Evolutionary conservation across 2,888 invertebrate genomes (phyloP).

Genomic region (Drosophila birchii): DNA sequence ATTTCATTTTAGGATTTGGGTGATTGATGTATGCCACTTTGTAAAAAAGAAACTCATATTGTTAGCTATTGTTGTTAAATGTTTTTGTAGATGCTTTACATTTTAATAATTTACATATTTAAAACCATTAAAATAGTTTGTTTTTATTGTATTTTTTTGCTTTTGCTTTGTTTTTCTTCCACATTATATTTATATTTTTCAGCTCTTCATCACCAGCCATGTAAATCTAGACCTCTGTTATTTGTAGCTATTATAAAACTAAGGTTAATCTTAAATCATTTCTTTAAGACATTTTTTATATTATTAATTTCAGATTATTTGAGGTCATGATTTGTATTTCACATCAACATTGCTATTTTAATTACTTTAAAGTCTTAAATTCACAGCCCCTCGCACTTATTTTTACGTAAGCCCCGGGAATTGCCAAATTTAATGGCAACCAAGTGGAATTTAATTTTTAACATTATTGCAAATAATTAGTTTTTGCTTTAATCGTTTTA

Average conservation of each 20-base stretch:
- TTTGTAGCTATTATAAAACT: background rate
- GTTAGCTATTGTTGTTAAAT: slow-evolving; percentile 4
- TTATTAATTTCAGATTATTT: background rate
- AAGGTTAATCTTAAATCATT: background rate
- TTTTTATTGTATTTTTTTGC: background rate
- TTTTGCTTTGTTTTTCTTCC: background rate
- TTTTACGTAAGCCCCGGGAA: slow-evolving; percentile 17
- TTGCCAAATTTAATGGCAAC: slow-evolving; percentile 22
- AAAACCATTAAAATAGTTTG: background rate
- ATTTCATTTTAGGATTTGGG: slow-evolving; percentile 15
- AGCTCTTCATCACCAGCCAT: background rate
- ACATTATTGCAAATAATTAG: slow-evolving; percentile 44
- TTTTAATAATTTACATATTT: background rate
- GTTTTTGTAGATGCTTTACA: too few species aligned
- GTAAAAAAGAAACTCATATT: slow-evolving; percentile 15
- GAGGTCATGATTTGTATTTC: slow-evolving; percentile 1
- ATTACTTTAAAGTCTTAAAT: slow-evolving; percentile 11
- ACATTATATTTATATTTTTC: background rate
- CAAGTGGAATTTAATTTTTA: slow-evolving; percentile 14
- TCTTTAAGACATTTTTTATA: too few species aligned
- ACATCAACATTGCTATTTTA: slow-evolving; percentile 1
- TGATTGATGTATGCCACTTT: slow-evolving; percentile 25
- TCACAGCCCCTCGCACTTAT: slow-evolving; percentile 21
- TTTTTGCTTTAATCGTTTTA: slow-evolving; percentile 48
- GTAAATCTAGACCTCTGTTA: too few species aligned